phyloP scores from a whole-genome alignment of 2,113 vertebrate genomes.

The Australoheros scitulus region DNA sequence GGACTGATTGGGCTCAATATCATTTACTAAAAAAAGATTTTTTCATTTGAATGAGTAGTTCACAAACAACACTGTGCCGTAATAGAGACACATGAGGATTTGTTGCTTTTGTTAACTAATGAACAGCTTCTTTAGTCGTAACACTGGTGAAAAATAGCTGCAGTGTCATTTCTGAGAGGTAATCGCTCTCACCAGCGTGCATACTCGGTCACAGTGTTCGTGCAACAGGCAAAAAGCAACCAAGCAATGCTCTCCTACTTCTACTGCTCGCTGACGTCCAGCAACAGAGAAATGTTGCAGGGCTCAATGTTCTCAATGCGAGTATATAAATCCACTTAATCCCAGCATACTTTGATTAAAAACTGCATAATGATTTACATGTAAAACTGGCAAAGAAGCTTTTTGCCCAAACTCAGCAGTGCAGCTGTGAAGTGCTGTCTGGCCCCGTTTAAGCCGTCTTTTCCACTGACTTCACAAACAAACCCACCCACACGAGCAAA shows the following conservation, averaged over 20 bases:
- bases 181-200: neutral
- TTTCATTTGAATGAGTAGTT: neutral
- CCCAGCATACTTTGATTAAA: neutral
- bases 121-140: neutral
- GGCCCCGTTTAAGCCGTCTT: slow-evolving; percentile 1
- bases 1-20: neutral
- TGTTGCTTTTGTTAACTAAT: neutral
- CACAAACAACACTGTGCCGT: neutral
- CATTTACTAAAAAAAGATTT: neutral
- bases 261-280: fast-evolving
- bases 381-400: neutral
- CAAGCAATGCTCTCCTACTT: neutral
- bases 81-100: neutral
- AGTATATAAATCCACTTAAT: neutral
- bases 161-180: fast-evolving
- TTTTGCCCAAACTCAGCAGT: neutral
- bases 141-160: neutral
- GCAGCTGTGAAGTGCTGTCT: slow-evolving; percentile 5
- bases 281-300: neutral
- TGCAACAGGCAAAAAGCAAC: neutral
- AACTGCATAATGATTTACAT: neutral
- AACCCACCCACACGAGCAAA: neutral
- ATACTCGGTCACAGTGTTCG: neutral
- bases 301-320: neutral
- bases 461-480: slow-evolving; percentile 12